phyloP scores from a whole-genome alignment of 2,113 vertebrate species.

The Origma solitaria region DNA sequence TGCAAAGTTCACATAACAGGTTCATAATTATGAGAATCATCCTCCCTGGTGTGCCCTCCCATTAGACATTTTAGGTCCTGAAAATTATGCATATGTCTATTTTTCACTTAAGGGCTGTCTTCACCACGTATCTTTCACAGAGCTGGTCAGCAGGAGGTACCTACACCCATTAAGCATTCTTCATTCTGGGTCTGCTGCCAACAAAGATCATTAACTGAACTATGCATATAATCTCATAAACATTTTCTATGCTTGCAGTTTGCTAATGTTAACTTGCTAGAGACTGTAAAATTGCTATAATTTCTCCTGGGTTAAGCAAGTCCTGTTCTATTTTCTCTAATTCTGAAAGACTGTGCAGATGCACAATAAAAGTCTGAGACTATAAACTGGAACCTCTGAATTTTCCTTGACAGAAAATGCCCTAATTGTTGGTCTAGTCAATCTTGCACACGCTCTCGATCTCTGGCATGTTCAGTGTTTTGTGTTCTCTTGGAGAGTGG shows the following conservation, averaged over 20 bases:
- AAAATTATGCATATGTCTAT: background rate
- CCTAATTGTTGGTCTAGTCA: background rate
- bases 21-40: background rate
- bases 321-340: background rate
- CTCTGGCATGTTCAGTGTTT: background rate
- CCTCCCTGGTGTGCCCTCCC: background rate
- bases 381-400: background rate
- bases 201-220: background rate
- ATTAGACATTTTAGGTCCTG: background rate
- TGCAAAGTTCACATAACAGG: background rate
- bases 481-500: background rate
- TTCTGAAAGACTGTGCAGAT: background rate
- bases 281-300: background rate
- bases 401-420: background rate
- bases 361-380: background rate
- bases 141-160: background rate
- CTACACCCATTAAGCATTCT: background rate
- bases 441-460: background rate
- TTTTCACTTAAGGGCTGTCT: background rate
- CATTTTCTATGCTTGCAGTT: background rate
- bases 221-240: constrained; percentile 15
- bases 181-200: background rate
- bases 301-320: background rate
- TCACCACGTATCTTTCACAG: background rate
- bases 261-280: background rate